Evolutionary conservation across 2,888 invertebrate species (phyloP).

Genomic region (Amphipyra berbera): DNA sequence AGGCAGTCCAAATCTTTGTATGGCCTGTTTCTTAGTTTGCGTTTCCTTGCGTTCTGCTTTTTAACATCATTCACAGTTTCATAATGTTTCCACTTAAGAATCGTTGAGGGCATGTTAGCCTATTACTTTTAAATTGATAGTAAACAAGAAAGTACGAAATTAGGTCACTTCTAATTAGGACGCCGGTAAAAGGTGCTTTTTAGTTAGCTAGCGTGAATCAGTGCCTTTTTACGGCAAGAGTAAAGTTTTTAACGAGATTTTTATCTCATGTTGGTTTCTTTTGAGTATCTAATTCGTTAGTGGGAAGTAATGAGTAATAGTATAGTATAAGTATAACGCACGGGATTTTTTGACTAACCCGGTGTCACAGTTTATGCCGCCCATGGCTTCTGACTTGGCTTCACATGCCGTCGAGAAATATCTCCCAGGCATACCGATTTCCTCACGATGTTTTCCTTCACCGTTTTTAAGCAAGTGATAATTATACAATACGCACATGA

Average conservation of each 20-base stretch:
- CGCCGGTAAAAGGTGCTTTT: conserved; percentile 9
- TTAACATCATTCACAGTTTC: conserved; percentile 13
- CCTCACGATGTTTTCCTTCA: too few relatives aligned
- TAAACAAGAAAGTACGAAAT: conserved; percentile 32
- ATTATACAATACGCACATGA: too few relatives aligned
- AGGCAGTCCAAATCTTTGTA: too few relatives aligned
- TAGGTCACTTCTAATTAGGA: conserved; percentile 34
- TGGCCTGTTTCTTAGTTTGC: too few relatives aligned
- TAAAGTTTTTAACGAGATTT: conserved; percentile 6
- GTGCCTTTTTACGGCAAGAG: background rate
- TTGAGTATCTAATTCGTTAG: background rate
- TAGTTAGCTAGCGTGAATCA: conserved; percentile 4
- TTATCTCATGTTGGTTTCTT: background rate
- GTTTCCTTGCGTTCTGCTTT: background rate
- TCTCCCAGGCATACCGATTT: too few relatives aligned
- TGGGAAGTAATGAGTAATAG: background rate
- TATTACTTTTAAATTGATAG: conserved; percentile 21
- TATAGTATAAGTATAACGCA: too few relatives aligned
- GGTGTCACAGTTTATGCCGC: too few relatives aligned
- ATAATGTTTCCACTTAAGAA: background rate
- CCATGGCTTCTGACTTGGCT: too few relatives aligned
- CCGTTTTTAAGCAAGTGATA: too few relatives aligned
- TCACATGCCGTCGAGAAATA: too few relatives aligned
- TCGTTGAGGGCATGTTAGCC: conserved; percentile 23
- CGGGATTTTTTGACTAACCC: too few relatives aligned